Base-by-base conservation (phyloP, 2,888 invertebrate genomes). In the Deladenus siricidicola region DNA sequence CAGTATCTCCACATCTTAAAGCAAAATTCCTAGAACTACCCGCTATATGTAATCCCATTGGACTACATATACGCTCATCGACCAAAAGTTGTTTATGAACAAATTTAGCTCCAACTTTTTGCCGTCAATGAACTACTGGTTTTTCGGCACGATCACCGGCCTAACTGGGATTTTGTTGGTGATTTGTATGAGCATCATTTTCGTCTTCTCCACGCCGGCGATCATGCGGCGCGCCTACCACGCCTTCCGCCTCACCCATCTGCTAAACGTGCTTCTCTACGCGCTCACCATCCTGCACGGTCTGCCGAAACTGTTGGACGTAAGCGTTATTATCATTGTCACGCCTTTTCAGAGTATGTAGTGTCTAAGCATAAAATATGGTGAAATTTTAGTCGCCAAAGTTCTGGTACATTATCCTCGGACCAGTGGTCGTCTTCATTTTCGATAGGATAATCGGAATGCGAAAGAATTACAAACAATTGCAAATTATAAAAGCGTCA, bases 231-330 rank as follows among this genome's bases (percentile, higher is more conserved):
- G 89, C 72, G 72, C 71, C 47, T 93, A 91, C 80, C 89, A 89
- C 63, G 92, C 89, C 83, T 93, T 93, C 82, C 93, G 93, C 89
- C 86, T 87, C 63, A 89, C 92, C 53, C 93, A 94, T 80, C 87
- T 89, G 10, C 84, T 93, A 4, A 90, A 93, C 79, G 85, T 91
- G 10, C 83, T 87, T 0, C 82, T 94, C 21, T 94, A 93, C 76
- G 85, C 88, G 1, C 81, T 94, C 30, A 88, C 88, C 69, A 82
- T 93, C 56, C 85, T 93, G 39, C 93, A 94, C 75, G 93, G 93
- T 0, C 81, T 93, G 52, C 91, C 92, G 0, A 84, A 92, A 57
- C 82, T 94, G 23, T 90, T 93, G 0, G 93, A 92, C 0, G 88
- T 89, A 56, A 42, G 60, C 34, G n/a, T n/a, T n/a, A n/a, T n/a